A percentile compares a stretch with the other conserved stretches of the same genome.
Conservation (phyloP, 2,888 invertebrate genomes). For the Clistopyga incitator region DNA sequence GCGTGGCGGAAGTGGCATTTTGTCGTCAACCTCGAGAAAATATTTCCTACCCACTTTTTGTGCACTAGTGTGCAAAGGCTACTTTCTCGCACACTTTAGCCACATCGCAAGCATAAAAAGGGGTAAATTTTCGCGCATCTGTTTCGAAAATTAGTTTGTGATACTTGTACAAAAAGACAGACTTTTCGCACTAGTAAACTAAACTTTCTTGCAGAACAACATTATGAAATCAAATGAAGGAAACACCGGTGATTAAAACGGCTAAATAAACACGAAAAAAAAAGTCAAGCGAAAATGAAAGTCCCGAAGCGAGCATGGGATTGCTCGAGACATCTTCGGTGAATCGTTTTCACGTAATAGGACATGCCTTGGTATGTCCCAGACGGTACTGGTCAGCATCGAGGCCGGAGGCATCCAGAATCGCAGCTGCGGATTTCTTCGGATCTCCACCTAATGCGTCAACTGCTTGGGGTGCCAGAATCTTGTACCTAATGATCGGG, state of each 20-base stretch:
- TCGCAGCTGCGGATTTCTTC: slow-evolving; percentile 92
- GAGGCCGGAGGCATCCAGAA: slow-evolving; percentile 93
- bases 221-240: not conserved
- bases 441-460: slow-evolving; percentile 89
- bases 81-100: too few species aligned
- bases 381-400: slow-evolving; percentile 97
- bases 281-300: slow-evolving; percentile 21
- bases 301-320: slow-evolving; percentile 3
- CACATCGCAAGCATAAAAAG: too few species aligned
- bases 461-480: slow-evolving; percentile 96
- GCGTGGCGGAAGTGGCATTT: too few species aligned
- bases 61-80: too few species aligned
- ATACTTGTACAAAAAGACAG: too few species aligned
- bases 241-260: not conserved
- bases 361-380: slow-evolving; percentile 99
- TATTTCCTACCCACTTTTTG: too few species aligned
- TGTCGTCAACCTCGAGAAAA: too few species aligned
- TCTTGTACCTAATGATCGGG: slow-evolving; percentile 93
- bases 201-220: too few species aligned
- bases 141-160: too few species aligned
- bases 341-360: slow-evolving; percentile 63
- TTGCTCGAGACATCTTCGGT: not conserved
- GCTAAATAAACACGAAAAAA: slow-evolving; percentile 12
- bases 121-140: too few species aligned
- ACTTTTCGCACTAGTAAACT: too few species aligned